Conservation (phyloP, 2,113 vertebrate species). For the Heterotilapia buettikoferi region DNA sequence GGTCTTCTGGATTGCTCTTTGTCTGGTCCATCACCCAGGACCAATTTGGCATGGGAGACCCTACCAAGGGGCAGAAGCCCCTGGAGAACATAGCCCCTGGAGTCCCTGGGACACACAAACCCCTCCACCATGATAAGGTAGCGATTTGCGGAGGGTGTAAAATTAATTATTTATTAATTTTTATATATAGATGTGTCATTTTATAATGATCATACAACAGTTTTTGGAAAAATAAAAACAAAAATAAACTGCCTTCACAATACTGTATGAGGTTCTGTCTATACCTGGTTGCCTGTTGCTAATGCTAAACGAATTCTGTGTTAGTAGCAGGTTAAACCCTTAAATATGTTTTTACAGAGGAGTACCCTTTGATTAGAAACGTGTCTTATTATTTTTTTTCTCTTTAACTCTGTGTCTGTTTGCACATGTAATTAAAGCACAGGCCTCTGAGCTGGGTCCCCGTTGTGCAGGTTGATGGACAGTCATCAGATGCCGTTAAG, state of each 20-base stretch:
- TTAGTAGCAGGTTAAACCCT: not conserved
- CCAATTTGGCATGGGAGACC: not conserved
- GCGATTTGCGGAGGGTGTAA: not conserved
- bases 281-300: not conserved
- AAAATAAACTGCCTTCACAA: not conserved
- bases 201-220: not conserved
- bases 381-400: not conserved
- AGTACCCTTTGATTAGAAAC: not conserved
- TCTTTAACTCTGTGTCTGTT: not conserved
- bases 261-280: not conserved
- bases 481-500: conserved; percentile 38
- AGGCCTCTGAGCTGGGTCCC: not conserved
- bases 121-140: not conserved
- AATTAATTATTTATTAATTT: not conserved
- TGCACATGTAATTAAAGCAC: conserved; percentile 30
- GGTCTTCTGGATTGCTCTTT: not conserved
- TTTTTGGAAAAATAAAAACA: not conserved
- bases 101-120: not conserved
- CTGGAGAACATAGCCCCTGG: not conserved
- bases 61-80: not conserved
- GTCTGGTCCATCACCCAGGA: not conserved
- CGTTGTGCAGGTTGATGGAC: conserved; percentile 1
- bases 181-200: not conserved
- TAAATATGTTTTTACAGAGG: not conserved
- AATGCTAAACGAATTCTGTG: not conserved